Evolutionary conservation across 2,113 vertebrate species (phyloP).

Genomic region (Ia io): DNA sequence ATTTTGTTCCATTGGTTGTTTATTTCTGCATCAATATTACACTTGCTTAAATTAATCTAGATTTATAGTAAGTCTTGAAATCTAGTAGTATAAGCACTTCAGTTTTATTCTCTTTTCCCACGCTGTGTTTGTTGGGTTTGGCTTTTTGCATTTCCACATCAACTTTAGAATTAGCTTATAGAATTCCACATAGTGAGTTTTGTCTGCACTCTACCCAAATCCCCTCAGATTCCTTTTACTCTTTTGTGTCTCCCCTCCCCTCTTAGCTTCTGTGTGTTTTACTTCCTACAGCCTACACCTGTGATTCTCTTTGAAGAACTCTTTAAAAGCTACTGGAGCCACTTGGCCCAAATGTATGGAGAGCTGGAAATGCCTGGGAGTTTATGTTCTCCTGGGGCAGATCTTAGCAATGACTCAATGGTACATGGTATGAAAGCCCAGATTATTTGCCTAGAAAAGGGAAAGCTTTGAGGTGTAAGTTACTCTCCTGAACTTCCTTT

Average conservation of each 20-base stretch:
- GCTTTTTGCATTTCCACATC: not conserved
- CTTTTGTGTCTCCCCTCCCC: not conserved
- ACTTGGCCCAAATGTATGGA: not conserved
- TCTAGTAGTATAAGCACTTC: not conserved
- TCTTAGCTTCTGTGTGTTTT: not conserved
- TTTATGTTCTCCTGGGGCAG: not conserved
- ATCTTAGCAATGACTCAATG: not conserved
- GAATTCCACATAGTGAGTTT: not conserved
- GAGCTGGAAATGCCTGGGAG: not conserved
- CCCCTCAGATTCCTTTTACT: not conserved
- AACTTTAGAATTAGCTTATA: not conserved
- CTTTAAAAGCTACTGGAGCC: not conserved
- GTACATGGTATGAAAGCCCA: not conserved
- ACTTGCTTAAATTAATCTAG: not conserved
- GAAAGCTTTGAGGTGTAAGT: not conserved
- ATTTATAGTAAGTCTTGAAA: not conserved
- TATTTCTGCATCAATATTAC: not conserved
- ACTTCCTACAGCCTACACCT: not conserved
- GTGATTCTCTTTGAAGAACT: not conserved
- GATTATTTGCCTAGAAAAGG: not conserved
- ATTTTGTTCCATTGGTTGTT: not conserved
- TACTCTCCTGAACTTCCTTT: not conserved
- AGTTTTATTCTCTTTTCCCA: not conserved
- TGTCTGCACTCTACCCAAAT: not conserved
- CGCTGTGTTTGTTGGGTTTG: not conserved